Evolutionary conservation across 92 coral and sea anemone genomes (phyloP), one percentile per base, ranked within the genome.

Genomic region (Zoanthus sociatus): DNA sequence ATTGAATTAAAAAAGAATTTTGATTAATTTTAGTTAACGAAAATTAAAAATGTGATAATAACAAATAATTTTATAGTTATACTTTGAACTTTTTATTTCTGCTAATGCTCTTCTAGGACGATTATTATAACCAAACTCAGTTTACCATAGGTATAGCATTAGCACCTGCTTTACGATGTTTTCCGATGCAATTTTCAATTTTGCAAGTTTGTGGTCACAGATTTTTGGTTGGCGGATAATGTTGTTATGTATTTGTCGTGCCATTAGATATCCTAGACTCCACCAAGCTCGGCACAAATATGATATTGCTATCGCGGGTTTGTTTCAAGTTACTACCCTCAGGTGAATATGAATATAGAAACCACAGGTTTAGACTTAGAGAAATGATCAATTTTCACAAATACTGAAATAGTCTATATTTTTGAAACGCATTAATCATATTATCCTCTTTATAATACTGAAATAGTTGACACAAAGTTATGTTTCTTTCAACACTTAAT

Each of bases 151-250:
- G 26, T 26, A 26, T 26, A 5, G 15, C 17, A 18, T 9, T 20
- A 9, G 46, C 67, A 77, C 47, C 82, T 77, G 82, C 8, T 0
- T 1, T 18, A 31, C 82, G 82, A 67, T 54, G 82, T 77, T 77
- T 14, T 18, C 61, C 21, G 3, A 13, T 53, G 44, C 4, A 53
- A 21, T 0, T 77, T 26, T 53, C 7, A 2, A 14, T 18, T 17
- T 30, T 16, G 67, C 53, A 77, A 7, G 47, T 30, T 53, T 76
- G 26, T 30, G 31, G 47, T 58, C 18, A 53, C 67, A 51, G 82
- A 31, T 51, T 30, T 30, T 33, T 77, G 82, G 53, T 53, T 77
- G 42, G 66, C 67, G 66, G 82, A 77, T 77, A 77, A 77, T 77
- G 13, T 63, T 7, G 30, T 20, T 53, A 67, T 77, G 21, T 76